A percentile compares a stretch with the other conserved stretches of the same genome.
These are phyloP conservation scores for Pantherophis guttatus DNA, from an alignment of 2,113 vertebrate genomes.

Conservation along the genomic window DNA sequence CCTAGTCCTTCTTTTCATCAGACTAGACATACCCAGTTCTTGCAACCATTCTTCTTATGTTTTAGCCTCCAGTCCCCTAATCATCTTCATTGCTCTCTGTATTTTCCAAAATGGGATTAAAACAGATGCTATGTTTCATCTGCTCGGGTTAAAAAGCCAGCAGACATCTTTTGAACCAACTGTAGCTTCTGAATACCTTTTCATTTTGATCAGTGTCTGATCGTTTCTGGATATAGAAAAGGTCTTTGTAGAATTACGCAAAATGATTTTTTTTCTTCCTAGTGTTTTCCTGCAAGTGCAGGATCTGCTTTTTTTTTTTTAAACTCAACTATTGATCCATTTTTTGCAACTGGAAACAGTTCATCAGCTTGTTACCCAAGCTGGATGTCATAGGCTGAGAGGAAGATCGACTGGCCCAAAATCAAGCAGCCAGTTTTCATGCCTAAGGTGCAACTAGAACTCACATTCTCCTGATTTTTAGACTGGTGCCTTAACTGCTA, in stretches of 20 bases:
- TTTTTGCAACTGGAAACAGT: background rate
- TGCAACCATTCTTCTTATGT: too few relatives aligned
- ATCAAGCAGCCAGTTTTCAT: background rate
- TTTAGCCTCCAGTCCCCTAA: too few relatives aligned
- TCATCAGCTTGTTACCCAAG: background rate
- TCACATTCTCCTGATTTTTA: background rate
- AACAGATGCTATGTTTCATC: background rate
- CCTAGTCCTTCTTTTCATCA: too few relatives aligned
- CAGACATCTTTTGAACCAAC: background rate
- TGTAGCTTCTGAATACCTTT: background rate
- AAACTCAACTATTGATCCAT: background rate
- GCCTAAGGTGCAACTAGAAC: background rate
- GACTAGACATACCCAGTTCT: too few relatives aligned
- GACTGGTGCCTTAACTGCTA: background rate
- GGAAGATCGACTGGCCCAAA: background rate
- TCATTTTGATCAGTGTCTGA: background rate
- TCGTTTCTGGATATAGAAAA: too few relatives aligned
- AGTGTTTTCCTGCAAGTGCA: background rate
- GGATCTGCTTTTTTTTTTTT: background rate
- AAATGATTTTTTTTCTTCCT: background rate
- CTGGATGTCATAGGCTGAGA: too few relatives aligned
- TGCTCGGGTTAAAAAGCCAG: background rate
- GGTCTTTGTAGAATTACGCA: background rate
- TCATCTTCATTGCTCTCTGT: too few relatives aligned
- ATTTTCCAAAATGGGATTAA: background rate